Evolutionary conservation across 2,888 invertebrate species (phyloP).

Genomic region (Crossocerus cetratus): DNA sequence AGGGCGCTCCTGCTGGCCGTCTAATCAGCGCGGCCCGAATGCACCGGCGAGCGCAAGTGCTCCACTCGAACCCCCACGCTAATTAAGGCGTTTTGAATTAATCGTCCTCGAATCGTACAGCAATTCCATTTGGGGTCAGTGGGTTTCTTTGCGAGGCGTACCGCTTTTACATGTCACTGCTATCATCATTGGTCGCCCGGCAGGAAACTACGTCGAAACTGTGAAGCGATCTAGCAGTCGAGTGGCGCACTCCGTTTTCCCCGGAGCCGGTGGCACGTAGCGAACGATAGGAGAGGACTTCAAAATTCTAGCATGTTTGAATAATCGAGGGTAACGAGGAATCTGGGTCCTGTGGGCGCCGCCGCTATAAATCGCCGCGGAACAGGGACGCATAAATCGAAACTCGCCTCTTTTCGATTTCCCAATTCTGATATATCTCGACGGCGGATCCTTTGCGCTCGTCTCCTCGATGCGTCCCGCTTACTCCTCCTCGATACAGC

Average conservation of each 20-base stretch:
- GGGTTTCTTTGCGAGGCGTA: too few species aligned
- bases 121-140: conserved; percentile 41
- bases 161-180: not conserved
- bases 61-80: conserved; percentile 41
- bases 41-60: not conserved
- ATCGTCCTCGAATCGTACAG: conserved; percentile 35
- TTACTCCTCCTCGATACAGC: not conserved
- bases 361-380: too few species aligned
- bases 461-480: not conserved
- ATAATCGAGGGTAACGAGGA: too few species aligned
- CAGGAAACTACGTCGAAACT: too few species aligned
- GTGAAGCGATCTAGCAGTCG: too few species aligned
- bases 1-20: not conserved
- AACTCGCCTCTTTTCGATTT: too few species aligned
- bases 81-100: conserved; percentile 52
- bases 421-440: not conserved
- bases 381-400: too few species aligned
- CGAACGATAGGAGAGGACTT: too few species aligned
- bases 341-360: too few species aligned
- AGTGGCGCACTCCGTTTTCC: too few species aligned
- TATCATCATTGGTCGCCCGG: not conserved
- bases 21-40: conserved; percentile 32
- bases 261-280: too few species aligned
- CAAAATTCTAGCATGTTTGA: too few species aligned
- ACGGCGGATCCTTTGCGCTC: not conserved